phyloP scores from a whole-genome alignment of 2,797 vertebrate genomes.

The Serranus cabrilla region DNA sequence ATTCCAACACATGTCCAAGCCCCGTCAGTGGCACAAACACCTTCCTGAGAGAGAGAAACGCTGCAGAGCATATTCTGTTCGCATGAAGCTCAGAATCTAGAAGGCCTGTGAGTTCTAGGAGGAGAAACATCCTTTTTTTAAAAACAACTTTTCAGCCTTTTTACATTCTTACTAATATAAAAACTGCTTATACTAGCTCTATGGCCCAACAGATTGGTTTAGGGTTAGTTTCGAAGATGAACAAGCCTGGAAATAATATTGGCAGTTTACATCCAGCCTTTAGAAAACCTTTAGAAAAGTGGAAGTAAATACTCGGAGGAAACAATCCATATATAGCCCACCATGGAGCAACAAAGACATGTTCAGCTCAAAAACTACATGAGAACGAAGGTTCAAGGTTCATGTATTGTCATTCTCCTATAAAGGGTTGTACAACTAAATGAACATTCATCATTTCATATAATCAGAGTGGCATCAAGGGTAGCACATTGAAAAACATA shows the following conservation, averaged over 20 bases:
- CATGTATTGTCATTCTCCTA: too few species aligned
- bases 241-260: neutral
- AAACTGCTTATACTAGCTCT: too few species aligned
- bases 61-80: neutral
- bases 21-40: constrained; percentile 1
- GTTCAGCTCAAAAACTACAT: too few species aligned
- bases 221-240: neutral
- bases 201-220: constrained; percentile 10
- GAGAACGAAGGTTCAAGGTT: too few species aligned
- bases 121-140: neutral
- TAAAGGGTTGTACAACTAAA: too few species aligned
- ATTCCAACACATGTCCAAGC: constrained; percentile 33
- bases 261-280: neutral
- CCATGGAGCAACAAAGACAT: neutral
- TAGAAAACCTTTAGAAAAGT: neutral
- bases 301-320: neutral
- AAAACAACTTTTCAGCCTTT: neutral
- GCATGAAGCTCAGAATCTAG: neutral
- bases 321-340: neutral
- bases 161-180: neutral
- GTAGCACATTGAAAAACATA: too few species aligned
- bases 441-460: too few species aligned
- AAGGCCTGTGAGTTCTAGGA: neutral
- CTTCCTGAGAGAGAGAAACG: constrained; percentile 21
- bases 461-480: too few species aligned